These are phyloP conservation scores for Torymus auratus DNA, from an alignment of 2,888 invertebrate species.

Conservation along the genomic window DNA sequence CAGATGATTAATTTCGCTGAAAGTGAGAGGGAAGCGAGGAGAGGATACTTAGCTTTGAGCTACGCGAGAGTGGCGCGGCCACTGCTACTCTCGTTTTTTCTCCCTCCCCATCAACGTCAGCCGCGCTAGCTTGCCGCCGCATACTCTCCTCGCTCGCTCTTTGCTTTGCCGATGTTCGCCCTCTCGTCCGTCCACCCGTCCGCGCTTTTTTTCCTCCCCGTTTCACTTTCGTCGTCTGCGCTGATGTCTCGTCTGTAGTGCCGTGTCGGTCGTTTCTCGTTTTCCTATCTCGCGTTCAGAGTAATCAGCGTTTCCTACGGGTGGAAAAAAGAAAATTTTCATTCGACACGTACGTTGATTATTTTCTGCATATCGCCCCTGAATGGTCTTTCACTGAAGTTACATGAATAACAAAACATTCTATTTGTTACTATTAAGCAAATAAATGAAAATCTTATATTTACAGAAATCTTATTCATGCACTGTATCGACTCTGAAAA, in stretches of 20 bases:
- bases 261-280: neutral
- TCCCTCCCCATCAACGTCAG: neutral
- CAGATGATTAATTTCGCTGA: constrained; percentile 23
- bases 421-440: no score
- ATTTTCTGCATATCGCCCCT: no score
- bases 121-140: neutral
- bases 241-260: no score
- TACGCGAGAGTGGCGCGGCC: neutral
- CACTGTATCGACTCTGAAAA: no score
- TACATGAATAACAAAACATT: neutral
- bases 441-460: no score
- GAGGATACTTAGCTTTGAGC: constrained; percentile 9
- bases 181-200: no score
- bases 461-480: no score
- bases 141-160: neutral
- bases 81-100: neutral
- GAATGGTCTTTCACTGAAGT: no score
- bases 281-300: neutral
- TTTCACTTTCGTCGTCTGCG: no score
- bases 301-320: neutral
- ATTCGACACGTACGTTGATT: neutral
- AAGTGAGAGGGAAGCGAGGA: neutral
- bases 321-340: neutral
- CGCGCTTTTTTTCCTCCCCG: no score
- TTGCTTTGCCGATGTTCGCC: no score